Evolutionary conservation across 1,140 invertebrate species (phyloP).

Genomic region (Choristoneura fumiferana): DNA sequence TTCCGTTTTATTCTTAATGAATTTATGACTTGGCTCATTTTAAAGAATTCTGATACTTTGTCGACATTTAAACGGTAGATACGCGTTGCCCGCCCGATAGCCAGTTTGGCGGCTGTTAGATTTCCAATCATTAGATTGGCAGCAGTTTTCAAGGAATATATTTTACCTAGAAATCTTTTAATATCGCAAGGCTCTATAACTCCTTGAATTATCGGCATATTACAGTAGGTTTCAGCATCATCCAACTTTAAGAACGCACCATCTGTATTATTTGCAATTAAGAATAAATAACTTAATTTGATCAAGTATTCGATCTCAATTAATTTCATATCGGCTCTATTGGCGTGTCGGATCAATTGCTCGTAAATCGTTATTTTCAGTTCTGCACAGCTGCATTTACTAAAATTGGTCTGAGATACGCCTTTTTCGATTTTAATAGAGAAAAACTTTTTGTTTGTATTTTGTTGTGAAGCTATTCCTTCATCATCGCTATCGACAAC

Average conservation of each 20-base stretch:
- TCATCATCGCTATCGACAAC: slow-evolving; percentile 54
- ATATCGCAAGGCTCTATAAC: slow-evolving; percentile 42
- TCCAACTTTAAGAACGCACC: slow-evolving; percentile 52
- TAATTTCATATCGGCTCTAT: slow-evolving; percentile 59
- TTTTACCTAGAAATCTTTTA: slow-evolving; percentile 60
- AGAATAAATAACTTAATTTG: slow-evolving; percentile 53
- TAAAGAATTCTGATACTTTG: slow-evolving; percentile 47
- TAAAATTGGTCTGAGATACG: slow-evolving; percentile 55
- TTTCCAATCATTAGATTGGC: slow-evolving; percentile 48
- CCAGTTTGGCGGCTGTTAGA: slow-evolving; percentile 47
- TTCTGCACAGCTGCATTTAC: slow-evolving; percentile 58
- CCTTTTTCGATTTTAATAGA: slow-evolving; percentile 54
- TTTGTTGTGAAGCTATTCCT: slow-evolving; percentile 26
- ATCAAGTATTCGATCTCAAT: slow-evolving; percentile 68
- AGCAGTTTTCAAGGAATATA: slow-evolving; percentile 58
- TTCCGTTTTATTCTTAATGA: slow-evolving; percentile 39
- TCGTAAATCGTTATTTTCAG: slow-evolving; percentile 58
- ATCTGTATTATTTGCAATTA: slow-evolving; percentile 53
- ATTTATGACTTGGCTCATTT: slow-evolving; percentile 39
- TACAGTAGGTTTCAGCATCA: slow-evolving; percentile 58
- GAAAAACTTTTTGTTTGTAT: slow-evolving; percentile 36
- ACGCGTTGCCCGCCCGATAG: slow-evolving; percentile 46
- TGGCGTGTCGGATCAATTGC: slow-evolving; percentile 59
- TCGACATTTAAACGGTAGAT: slow-evolving; percentile 53
- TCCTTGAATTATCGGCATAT: slow-evolving; percentile 29